Conservation (phyloP, 2,113 vertebrate genomes). For the Machaerirhynchus nigripectus region DNA sequence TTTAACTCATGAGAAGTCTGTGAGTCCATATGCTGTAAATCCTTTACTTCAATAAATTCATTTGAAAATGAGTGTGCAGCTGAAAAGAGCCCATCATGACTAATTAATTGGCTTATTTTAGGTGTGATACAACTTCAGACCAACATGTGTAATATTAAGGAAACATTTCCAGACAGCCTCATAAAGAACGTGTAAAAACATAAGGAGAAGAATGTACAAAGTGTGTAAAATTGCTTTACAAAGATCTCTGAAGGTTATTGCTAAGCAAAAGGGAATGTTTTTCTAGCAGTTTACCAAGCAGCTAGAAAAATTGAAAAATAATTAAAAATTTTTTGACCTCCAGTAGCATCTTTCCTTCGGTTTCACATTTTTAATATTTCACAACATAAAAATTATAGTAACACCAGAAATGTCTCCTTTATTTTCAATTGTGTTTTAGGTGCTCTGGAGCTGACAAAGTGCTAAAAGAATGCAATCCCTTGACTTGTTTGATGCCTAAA, state of each 20-base stretch:
- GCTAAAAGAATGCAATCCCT: neutral
- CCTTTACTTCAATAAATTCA: slow-evolving; percentile 79
- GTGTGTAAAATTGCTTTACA: neutral
- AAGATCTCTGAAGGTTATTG: neutral
- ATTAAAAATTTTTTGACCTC: neutral
- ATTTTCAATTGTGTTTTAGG: neutral
- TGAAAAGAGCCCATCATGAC: slow-evolving; percentile 36
- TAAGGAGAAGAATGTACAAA: neutral
- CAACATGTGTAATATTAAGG: neutral
- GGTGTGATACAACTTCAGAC: neutral
- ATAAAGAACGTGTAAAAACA: neutral
- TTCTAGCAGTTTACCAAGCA: neutral
- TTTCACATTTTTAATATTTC: neutral
- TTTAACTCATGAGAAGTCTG: slow-evolving; percentile 65
- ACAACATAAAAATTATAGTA: neutral
- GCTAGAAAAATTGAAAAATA: neutral
- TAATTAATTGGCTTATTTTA: slow-evolving; percentile 23
- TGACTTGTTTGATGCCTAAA: slow-evolving; percentile 33
- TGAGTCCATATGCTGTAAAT: slow-evolving; percentile 78
- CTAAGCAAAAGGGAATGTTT: neutral
- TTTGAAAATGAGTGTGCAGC: slow-evolving; percentile 69
- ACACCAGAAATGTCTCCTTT: neutral
- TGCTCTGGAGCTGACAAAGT: neutral
- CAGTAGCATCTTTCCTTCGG: neutral
- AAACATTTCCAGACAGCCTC: neutral